Conservation (phyloP, 2,797 vertebrate genomes). For the Poliocrania exsul region DNA sequence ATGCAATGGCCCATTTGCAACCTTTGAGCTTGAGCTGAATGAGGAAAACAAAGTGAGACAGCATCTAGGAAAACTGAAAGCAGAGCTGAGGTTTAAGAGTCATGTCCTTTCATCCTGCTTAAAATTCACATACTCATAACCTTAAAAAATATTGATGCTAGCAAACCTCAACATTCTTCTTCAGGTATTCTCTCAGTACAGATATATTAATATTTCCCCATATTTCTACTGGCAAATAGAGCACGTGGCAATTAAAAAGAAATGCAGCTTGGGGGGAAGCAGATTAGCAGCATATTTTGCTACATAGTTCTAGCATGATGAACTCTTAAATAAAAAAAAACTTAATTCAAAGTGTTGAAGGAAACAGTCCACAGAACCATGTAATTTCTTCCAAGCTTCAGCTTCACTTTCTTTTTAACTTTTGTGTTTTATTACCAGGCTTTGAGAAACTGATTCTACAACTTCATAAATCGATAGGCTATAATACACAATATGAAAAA, state of each 20-base stretch:
- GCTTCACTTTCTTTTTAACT: neutral
- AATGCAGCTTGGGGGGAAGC: neutral
- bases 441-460: neutral
- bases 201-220: neutral
- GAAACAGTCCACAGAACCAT: neutral
- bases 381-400: neutral
- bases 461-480: neutral
- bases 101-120: neutral
- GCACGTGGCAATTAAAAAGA: neutral
- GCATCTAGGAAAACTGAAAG: neutral
- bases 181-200: neutral
- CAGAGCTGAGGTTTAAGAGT: neutral
- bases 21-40: neutral
- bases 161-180: neutral
- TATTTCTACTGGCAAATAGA: neutral
- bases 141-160: neutral
- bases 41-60: neutral
- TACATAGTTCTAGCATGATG: neutral
- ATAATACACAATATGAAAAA: neutral
- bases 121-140: neutral
- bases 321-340: neutral
- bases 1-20: neutral
- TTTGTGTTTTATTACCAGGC: neutral
- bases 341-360: slow-evolving; percentile 40
- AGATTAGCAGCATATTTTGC: neutral